Evolutionary conservation across 2,888 invertebrate species (phyloP), one percentile per base, ranked within the genome.

Genomic region (Alentia gelatinosa): DNA sequence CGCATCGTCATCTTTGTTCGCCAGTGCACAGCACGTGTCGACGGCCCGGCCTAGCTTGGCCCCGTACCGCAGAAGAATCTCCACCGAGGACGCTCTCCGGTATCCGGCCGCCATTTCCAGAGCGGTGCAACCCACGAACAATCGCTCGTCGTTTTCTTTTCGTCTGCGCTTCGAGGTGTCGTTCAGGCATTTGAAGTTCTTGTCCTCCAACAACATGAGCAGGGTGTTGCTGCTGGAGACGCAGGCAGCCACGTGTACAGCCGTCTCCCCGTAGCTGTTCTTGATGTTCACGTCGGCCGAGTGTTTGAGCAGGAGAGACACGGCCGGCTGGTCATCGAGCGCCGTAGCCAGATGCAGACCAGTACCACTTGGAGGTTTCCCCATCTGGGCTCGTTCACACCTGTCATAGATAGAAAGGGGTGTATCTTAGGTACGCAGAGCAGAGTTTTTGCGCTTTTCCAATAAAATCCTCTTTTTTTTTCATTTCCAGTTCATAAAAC

Each of bases 1-100:
- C 9, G 50, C 86, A 50, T 86, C 86, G 30, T 86, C 86, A 42
- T 86, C 86, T 30, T 86, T 86, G 30, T 86, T 86, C 30, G 47
- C 47, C 47, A 86, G 47, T 4, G 86, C 86, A n/a, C 42, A 47
- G 5, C 42, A 47, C 0, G 30, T 35, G 5, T 86, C 47, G 19
- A 50, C 86, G 3, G 86, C 86, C 12, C 35, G 0, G 26, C 86
- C 86, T 3, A 86, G 42, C 19, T 47, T 42, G 1, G 86, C 86
- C 3, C 86, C 86, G 23, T 47, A 7, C 12, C 86, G 19, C 1
- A 86, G 86, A 26, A 86, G 23, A 19, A 86, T 30, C 33, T 86
- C 47, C 12, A 50, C 86, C 1, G 33, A 47, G 19, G 47, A 12
- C 5, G 47, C 86, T 15, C 35, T 42, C 1, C 47, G 26, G 23